Base-by-base conservation (phyloP, 2,888 invertebrate species). In the Plagiodera versicolora region DNA sequence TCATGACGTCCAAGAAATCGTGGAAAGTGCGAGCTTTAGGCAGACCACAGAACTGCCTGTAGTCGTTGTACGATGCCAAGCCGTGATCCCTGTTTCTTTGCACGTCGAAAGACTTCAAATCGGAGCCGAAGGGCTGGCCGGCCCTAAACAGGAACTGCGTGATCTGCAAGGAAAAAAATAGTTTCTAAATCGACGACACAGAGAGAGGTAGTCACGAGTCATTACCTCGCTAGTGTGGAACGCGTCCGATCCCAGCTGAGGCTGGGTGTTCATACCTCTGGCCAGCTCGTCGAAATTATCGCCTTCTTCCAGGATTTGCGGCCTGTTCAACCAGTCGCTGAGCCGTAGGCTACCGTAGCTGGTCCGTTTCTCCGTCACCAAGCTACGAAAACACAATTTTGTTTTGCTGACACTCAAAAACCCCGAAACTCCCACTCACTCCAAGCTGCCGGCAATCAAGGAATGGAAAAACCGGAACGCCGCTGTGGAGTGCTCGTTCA, bases 11-110 rank as follows among this genome's bases (percentile, higher is more conserved):
- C 0, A 81, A 74, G 79, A 90, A 89, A 60, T 90, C 92, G 32
- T 86, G 78, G 84, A 92, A 94, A 0, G 79, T 80, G 18, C 80
- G 79, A 0, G 91, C 93, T 49, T 86, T 86, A 0, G 84, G 83
- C 9, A 93, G 79, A 0, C 91, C 90, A 73, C 93, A 93, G 65
- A 88, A 89, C 9, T 87, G 86, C 57, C 97, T 84, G 72, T 89
- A 89, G 59, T 88, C 86, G 61, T 89, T 88, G 79, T 95, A 95
- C 0, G 87, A 86, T 3, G 89, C 91, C 30, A 95, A 81, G 10
- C 91, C 94, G 73, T 95, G 94, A 78, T 95, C 95, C 51, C 95
- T 85, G 67, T 91, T 91, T 65, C 95, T 85, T 76, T 95, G 94
- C 64, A 95, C 88, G 74, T 94, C 94, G 30, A 88, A 86, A 0